Percentiles rank a stretch among this genome's conserved stretches.
Evolutionary conservation across 2,113 vertebrate species (phyloP).

Genomic region (Condylura cristata): DNA sequence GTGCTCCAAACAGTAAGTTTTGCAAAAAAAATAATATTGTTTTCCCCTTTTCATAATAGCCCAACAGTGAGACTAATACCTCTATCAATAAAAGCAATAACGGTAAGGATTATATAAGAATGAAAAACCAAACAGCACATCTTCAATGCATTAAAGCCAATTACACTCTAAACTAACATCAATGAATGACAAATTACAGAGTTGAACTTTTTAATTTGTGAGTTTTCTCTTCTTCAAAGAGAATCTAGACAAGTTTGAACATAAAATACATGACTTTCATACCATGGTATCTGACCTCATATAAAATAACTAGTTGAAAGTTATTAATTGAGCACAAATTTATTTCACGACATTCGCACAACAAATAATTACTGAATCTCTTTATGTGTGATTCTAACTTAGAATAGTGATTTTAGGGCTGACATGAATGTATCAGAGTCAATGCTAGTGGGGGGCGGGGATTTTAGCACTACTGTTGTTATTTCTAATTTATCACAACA

Average conservation of each 20-base stretch:
- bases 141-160: constrained; percentile 78
- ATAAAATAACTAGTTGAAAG: not conserved
- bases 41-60: not conserved
- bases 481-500: too few relatives aligned
- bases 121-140: constrained; percentile 61
- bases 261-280: not conserved
- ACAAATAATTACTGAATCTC: not conserved
- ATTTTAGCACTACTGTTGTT: not conserved
- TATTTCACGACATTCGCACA: not conserved
- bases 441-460: not conserved
- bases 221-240: constrained; percentile 56
- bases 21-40: not conserved
- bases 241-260: not conserved
- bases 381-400: not conserved
- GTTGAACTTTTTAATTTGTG: constrained; percentile 55
- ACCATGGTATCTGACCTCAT: not conserved
- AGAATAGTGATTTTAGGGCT: not conserved
- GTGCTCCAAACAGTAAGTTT: not conserved
- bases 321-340: not conserved
- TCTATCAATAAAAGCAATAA: constrained; percentile 59
- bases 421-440: not conserved
- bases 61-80: constrained; percentile 10
- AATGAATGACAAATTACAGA: constrained; percentile 65
- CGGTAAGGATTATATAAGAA: constrained; percentile 48
- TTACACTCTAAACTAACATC: constrained; percentile 77